Conservation (phyloP, 2,888 invertebrate species). For the Tetropium fuscum region DNA sequence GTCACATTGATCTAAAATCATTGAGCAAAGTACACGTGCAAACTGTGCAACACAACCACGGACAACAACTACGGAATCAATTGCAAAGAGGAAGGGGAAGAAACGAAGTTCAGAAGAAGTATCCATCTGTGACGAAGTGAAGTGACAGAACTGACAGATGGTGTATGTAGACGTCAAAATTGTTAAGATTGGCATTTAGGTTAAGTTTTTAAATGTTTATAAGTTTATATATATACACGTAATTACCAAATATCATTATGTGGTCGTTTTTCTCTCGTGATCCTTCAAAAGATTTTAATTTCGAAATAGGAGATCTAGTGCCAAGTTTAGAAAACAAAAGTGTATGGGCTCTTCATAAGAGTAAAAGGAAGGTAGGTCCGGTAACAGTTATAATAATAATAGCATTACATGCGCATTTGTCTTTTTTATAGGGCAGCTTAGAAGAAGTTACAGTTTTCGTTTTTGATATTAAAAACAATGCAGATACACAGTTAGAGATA, state of each 20-base stretch:
- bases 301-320: constrained; percentile 90
- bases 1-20: too few relatives aligned
- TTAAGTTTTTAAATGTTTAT: constrained; percentile 61
- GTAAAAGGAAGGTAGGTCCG: constrained; percentile 83
- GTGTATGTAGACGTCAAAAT: constrained; percentile 16
- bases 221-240: constrained; percentile 35
- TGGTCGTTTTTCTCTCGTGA: constrained; percentile 98
- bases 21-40: too few relatives aligned
- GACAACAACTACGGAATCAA: too few relatives aligned
- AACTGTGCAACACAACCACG: too few relatives aligned
- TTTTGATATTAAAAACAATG: constrained; percentile 86
- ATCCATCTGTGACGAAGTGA: too few relatives aligned
- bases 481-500: constrained; percentile 85
- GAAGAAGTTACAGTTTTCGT: constrained; percentile 94
- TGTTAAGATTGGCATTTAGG: constrained; percentile 48
- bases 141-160: too few relatives aligned
- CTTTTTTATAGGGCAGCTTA: constrained; percentile 71
- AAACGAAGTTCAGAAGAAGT: too few relatives aligned
- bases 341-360: constrained; percentile 92
- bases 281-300: constrained; percentile 95
- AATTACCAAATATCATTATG: constrained; percentile 69
- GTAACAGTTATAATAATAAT: background rate
- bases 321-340: constrained; percentile 83
- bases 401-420: background rate
- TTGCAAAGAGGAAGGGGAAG: too few relatives aligned